Base-by-base conservation (phyloP, 2,888 invertebrate species). In the Cancer borealis region DNA sequence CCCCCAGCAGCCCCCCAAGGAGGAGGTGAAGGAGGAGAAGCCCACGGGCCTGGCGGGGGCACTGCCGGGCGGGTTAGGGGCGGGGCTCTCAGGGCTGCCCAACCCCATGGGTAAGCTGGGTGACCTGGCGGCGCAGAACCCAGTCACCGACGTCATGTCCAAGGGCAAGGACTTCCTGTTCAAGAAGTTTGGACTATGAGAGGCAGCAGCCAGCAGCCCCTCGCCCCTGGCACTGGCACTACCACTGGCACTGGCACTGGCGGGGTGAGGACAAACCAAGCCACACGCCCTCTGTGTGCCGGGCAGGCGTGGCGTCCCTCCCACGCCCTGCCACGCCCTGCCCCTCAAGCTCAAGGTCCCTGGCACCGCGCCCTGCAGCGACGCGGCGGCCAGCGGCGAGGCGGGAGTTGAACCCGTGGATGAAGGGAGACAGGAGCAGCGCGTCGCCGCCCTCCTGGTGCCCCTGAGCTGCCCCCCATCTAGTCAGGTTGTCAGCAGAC, bases 121-220 rank as follows among this genome's bases (percentile, higher is more conserved):
- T 14, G 95, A 95, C 92, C 92, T 95, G 88, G 96, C 96, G 73
- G 96, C 96, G 14, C 97, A 97, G 87, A 98, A 98, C 95, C 98
- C 98, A 96, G 98, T 98, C 96, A 98, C 98, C 96, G 98, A 98
- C 96, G 98, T 98, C 96, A 97, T 98, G 96, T 98, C 98, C 96
- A 98, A 98, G 97, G 98, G 98, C 96, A 98, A 99, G 97, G 98
- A 98, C 97, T 98, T 98, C 96, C 98, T 98, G 97, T 98, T 99
- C 97, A 98, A 98, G 98, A 98, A 98, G 97, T 99, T 99, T 97
- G 98, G 98, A 96, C 97, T 98, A 96, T 98, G 98, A 96, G 93
- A 94, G 66, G 88, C 89, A 93, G 92, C 94, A 60, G 92, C 54
- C 87, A 66, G 91, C 92, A 93, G 94, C 73, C 90, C 92, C 91